Conservation (phyloP, 2,113 vertebrate genomes). For the Hystrix cristata region DNA sequence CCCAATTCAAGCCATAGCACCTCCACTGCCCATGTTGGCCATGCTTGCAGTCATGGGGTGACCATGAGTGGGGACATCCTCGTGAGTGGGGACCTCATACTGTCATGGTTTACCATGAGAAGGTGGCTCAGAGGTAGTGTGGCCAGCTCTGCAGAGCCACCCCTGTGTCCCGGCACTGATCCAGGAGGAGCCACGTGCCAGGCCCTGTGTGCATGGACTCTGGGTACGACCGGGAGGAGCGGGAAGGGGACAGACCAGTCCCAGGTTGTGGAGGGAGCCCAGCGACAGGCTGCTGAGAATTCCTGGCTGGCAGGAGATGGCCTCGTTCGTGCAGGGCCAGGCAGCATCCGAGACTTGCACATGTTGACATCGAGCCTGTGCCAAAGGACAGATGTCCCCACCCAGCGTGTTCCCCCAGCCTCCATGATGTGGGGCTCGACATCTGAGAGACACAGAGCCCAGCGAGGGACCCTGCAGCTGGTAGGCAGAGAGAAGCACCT, state of each 20-base stretch:
- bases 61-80: neutral
- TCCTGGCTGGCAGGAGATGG: neutral
- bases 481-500: neutral
- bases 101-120: neutral
- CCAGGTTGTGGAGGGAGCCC: neutral
- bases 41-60: neutral
- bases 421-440: fast-evolving
- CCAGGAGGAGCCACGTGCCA: neutral
- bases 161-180: neutral
- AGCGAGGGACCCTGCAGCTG: neutral
- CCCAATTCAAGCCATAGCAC: neutral
- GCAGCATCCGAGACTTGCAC: neutral
- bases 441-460: neutral
- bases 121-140: neutral
- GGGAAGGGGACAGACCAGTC: neutral
- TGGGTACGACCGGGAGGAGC: neutral
- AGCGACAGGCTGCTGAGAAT: neutral
- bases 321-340: too few relatives aligned
- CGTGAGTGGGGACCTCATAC: too few relatives aligned
- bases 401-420: neutral
- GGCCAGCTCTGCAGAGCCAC: neutral
- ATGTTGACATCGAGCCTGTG: neutral
- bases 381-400: neutral
- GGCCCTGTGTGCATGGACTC: neutral
- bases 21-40: neutral